phyloP scores from a whole-genome alignment of 2,113 vertebrate species.

The Atlantisia rogersi region DNA sequence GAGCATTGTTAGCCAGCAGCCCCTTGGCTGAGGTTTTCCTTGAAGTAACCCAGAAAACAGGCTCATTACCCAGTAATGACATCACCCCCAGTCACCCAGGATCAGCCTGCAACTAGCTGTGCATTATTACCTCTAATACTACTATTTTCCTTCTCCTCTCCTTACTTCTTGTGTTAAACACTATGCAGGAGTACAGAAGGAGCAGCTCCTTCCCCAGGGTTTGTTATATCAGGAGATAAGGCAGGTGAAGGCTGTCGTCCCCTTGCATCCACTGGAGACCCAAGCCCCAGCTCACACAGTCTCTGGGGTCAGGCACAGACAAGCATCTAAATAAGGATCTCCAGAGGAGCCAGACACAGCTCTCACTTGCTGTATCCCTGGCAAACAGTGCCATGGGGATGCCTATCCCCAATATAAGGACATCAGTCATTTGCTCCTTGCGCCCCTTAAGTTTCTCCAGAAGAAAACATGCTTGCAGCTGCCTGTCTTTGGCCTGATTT shows the following conservation, averaged over 20 bases:
- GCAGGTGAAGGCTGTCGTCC: not conserved
- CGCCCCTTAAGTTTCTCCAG: not conserved
- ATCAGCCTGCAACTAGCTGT: not conserved
- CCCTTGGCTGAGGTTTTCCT: not conserved
- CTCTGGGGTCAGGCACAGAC: not conserved
- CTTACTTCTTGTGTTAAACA: not conserved
- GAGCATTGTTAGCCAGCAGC: not conserved
- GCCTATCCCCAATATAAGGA: not conserved
- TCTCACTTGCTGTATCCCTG: not conserved
- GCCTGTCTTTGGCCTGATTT: not conserved
- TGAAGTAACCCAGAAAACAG: not conserved
- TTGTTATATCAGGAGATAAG: not conserved
- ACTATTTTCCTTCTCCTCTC: not conserved
- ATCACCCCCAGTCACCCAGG: accelerated
- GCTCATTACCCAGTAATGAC: not conserved
- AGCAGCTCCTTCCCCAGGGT: not conserved
- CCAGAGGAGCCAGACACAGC: not conserved
- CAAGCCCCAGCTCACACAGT: not conserved
- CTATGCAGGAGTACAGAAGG: not conserved
- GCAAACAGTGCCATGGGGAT: accelerated
- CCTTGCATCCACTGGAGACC: not conserved
- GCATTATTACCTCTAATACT: not conserved
- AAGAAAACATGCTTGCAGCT: not conserved
- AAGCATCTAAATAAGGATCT: not conserved
- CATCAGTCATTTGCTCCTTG: not conserved